Base-by-base conservation (phyloP, 2,797 vertebrate species). In the Chlorospingus semifuscus region DNA sequence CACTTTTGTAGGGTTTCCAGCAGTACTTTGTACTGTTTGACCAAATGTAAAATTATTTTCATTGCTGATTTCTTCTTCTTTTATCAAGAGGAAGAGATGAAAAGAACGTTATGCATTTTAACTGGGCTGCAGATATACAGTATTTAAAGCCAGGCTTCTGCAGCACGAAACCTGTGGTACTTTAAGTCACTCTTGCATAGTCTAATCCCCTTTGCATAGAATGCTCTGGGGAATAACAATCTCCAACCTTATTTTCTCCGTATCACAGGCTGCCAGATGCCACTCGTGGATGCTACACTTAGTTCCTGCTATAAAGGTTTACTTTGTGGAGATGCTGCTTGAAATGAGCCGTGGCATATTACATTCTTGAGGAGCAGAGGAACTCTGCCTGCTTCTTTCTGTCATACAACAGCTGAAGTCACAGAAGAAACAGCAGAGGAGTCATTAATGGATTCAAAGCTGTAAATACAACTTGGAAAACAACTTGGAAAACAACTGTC, bases 331-430 rank as follows among this genome's bases (percentile, higher is more conserved):
- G 53, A 92, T 86, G 89, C 36, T 32, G 3, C 91, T 95, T 93
- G 87, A 95, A 97, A 97, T 96, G 95, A 97, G 91, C 95, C 39
- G 0, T 94, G 94, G 95, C 55, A 1, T 90, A 89, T 93, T 91
- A 74, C 76, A 75, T 95, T 89, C 88, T 95, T 4, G 8, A 94
- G 65, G 85, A 95, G 91, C 29, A 17, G 65, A 96, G 78, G 75
- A 95, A 56, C 50, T 94, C 86, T 78, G 69, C 68, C 85, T 88
- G 71, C 7, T 49, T 91, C 72, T 77, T 91, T 85, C 55, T 47
- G 61, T 23, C 14, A 36, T 41, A 60, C 78, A 83, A 37, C 80
- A 76, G 66, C 32, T 65, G 37, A 96, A 97, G 75, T 56, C 85
- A 81, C 27, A 81, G 85, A 94, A 90, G 61, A 95, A 94, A 84